Conservation (phyloP, 23 tunicate species). For the Oikopleura vanhoeffeni region DNA sequence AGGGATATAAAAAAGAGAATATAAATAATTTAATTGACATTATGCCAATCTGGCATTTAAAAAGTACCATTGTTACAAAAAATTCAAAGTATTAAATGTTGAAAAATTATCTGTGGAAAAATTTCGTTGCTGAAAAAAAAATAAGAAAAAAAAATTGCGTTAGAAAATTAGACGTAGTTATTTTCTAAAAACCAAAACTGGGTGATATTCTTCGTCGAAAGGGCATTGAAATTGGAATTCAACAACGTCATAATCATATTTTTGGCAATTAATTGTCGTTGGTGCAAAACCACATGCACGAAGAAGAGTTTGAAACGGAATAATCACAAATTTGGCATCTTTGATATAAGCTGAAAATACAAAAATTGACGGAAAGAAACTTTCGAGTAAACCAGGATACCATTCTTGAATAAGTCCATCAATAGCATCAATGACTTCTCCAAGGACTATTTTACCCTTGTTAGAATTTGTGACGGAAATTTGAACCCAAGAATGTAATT, state of each 20-base stretch:
- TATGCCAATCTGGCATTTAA: too few relatives aligned
- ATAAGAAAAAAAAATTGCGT: not conserved
- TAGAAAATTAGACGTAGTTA: not conserved
- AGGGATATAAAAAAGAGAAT: too few relatives aligned
- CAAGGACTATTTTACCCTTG: not conserved
- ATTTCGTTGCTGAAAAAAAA: not conserved
- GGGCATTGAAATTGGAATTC: not conserved
- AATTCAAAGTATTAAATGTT: not conserved
- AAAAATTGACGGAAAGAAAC: not conserved
- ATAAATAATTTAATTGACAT: too few relatives aligned
- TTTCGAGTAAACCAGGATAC: constrained; percentile 3
- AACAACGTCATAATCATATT: not conserved
- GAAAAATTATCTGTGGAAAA: not conserved
- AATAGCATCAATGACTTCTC: not conserved
- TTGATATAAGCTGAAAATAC: not conserved
- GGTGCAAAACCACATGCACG: not conserved
- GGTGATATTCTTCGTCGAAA: not conserved
- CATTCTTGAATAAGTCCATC: not conserved
- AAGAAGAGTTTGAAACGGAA: not conserved
- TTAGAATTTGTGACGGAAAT: not conserved
- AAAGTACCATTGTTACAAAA: too few relatives aligned
- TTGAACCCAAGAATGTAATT: not conserved
- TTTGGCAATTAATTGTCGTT: not conserved
- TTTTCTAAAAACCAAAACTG: too few relatives aligned
- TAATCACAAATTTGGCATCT: not conserved